Conservation (phyloP, 2,113 vertebrate species). For the Piaya cayana region DNA sequence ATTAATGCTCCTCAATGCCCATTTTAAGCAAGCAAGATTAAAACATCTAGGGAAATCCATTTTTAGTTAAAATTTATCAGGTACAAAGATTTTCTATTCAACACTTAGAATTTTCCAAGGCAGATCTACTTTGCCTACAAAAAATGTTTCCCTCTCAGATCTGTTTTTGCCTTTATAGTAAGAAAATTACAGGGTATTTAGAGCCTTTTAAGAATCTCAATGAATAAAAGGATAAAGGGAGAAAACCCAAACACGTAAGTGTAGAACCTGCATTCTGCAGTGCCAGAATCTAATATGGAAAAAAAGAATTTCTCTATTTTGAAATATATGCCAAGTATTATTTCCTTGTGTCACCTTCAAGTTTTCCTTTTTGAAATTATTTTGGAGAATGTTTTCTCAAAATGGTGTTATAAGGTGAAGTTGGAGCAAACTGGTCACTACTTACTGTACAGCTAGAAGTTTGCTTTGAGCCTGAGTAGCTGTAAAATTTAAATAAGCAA, state of each 20-base stretch:
- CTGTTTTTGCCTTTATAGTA: background rate
- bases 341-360: background rate
- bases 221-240: background rate
- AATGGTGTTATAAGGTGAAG: background rate
- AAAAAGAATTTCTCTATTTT: background rate
- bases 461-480: background rate
- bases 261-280: background rate
- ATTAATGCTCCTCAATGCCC: background rate
- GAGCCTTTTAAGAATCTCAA: background rate
- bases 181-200: background rate
- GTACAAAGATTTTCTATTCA: background rate
- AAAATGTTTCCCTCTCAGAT: background rate
- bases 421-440: background rate
- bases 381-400: background rate
- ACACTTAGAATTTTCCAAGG: background rate
- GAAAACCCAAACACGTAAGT: background rate
- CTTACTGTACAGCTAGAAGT: background rate
- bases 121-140: background rate
- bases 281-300: background rate
- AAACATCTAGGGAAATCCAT: background rate
- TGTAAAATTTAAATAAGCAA: background rate
- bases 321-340: background rate
- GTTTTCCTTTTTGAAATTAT: background rate
- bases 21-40: background rate
- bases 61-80: background rate